Conservation (phyloP, 2,888 invertebrate genomes). For the Carterocephalus palaemon region DNA sequence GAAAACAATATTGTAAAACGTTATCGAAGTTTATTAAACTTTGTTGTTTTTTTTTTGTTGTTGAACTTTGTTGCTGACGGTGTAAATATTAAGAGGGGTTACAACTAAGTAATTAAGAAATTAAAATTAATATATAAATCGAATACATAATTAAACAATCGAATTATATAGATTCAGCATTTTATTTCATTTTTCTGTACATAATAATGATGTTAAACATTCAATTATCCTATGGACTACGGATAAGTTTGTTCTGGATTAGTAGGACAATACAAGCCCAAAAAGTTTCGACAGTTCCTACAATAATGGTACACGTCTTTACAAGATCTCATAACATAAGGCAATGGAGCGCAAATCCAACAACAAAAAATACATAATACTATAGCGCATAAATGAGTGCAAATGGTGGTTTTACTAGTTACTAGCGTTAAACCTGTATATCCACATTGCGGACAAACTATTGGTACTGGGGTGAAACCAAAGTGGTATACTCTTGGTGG, state of each 20-base stretch:
- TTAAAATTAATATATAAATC: no score
- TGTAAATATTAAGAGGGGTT: no score
- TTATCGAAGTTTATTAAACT: no score
- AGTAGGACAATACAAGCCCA: constrained; percentile 69
- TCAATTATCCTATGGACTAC: no score
- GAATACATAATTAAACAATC: no score
- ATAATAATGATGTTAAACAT: no score
- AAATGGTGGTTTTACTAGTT: constrained; percentile 56
- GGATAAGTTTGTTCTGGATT: constrained; percentile 48
- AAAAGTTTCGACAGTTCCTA: constrained; percentile 59
- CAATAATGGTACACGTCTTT: constrained; percentile 73
- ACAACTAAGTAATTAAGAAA: no score
- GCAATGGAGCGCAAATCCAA: constrained; percentile 68
- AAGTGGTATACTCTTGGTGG: constrained; percentile 51
- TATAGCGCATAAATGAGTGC: constrained; percentile 65
- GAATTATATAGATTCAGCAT: no score
- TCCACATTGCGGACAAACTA: constrained; percentile 64
- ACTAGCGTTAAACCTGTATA: constrained; percentile 57
- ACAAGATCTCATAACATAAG: constrained; percentile 65
- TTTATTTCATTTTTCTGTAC: no score
- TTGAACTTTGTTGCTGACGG: no score
- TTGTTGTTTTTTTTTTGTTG: no score
- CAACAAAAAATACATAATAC: constrained; percentile 65
- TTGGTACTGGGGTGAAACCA: constrained; percentile 58
- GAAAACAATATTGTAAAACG: no score